phyloP scores from a whole-genome alignment of 2,888 invertebrate species.

The Cantharis rufa region DNA sequence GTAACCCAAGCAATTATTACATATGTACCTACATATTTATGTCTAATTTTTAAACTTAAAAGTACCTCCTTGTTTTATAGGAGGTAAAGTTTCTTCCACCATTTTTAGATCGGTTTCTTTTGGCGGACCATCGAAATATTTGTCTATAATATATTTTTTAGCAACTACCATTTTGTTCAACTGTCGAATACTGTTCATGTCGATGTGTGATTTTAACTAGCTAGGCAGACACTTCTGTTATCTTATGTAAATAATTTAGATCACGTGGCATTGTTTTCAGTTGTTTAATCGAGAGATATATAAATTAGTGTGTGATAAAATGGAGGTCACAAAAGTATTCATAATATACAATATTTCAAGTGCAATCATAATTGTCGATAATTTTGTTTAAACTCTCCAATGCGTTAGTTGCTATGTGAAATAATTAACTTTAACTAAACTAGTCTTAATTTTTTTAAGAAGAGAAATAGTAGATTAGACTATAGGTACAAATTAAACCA shows the following conservation, averaged over 20 bases:
- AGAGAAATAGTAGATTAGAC: too few species aligned
- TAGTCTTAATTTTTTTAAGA: too few species aligned
- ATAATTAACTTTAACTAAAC: too few species aligned
- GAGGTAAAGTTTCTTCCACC: conserved; percentile 67
- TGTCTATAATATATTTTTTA: conserved; percentile 66
- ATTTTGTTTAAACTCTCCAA: too few species aligned
- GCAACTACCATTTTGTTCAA: conserved; percentile 58
- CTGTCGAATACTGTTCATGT: neutral
- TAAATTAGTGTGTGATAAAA: neutral
- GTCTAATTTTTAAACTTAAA: conserved; percentile 3
- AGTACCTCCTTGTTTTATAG: conserved; percentile 68
- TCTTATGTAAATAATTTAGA: neutral
- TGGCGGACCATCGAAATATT: conserved; percentile 68
- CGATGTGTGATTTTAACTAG: neutral
- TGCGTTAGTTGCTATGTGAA: too few species aligned
- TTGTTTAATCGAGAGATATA: neutral
- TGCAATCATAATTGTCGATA: too few species aligned
- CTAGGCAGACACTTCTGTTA: neutral
- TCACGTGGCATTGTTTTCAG: neutral
- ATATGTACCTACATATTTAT: neutral
- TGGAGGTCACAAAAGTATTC: neutral
- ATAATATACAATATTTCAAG: too few species aligned
- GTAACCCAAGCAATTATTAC: conserved; percentile 39
- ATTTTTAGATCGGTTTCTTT: conserved; percentile 66
- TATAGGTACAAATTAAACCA: too few species aligned